Evolutionary conservation across 2,888 invertebrate species (phyloP).

Genomic region (Miltochrista miniata): DNA sequence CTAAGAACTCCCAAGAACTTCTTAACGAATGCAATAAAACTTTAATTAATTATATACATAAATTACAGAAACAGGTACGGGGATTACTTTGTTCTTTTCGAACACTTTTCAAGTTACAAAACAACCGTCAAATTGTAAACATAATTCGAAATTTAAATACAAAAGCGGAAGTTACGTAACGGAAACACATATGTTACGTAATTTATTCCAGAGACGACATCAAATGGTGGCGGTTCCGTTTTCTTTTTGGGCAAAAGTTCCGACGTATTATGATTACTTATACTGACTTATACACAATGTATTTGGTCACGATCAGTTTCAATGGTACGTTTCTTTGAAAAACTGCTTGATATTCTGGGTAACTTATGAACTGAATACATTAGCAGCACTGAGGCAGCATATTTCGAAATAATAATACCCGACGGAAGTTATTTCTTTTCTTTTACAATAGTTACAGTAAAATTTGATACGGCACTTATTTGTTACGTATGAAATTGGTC

Average conservation of each 20-base stretch:
- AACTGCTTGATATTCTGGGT: slow-evolving; percentile 8
- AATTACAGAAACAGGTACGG: too few relatives aligned
- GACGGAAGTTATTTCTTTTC: not conserved
- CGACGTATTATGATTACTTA: slow-evolving; percentile 3
- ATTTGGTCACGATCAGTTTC: slow-evolving; percentile 21
- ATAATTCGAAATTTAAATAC: slow-evolving; percentile 14
- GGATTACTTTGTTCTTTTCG: too few relatives aligned
- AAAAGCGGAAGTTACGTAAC: slow-evolving; percentile 9
- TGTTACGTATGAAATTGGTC: too few relatives aligned
- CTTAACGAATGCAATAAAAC: too few relatives aligned
- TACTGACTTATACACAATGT: slow-evolving; percentile 5
- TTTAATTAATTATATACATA: too few relatives aligned
- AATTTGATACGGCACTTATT: too few relatives aligned
- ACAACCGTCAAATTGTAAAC: slow-evolving; percentile 2
- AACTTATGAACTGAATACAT: slow-evolving; percentile 1
- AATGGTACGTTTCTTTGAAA: slow-evolving; percentile 7
- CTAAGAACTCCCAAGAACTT: too few relatives aligned
- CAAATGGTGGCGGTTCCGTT: slow-evolving; percentile 24
- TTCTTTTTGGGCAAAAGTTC: slow-evolving; percentile 5
- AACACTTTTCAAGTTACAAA: too few relatives aligned
- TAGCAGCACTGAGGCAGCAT: not conserved
- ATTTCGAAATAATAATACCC: not conserved
- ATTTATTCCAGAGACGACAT: slow-evolving; percentile 13
- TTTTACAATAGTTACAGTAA: too few relatives aligned
- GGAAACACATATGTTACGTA: slow-evolving; percentile 16